Conservation (phyloP, 2,797 vertebrate species). For the Sebastes jordani region DNA sequence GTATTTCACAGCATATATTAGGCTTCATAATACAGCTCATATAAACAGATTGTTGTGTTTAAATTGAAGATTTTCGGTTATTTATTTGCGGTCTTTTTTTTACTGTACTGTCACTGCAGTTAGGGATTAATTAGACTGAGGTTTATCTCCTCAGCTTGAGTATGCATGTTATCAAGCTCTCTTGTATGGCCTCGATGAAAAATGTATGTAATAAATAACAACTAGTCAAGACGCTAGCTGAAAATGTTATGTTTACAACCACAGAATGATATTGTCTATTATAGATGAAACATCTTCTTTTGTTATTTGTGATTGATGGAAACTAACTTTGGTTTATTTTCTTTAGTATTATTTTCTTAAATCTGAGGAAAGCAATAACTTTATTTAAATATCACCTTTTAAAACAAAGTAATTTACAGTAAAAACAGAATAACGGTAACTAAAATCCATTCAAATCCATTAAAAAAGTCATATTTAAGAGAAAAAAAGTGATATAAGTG, state of each 20-base stretch:
- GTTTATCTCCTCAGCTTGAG: too few relatives aligned
- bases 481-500: too few relatives aligned
- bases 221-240: background rate
- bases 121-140: too few relatives aligned
- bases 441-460: background rate
- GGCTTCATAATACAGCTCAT: background rate
- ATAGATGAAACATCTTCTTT: background rate
- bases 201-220: too few relatives aligned
- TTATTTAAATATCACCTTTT: background rate
- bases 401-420: background rate
- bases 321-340: background rate
- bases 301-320: background rate
- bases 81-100: background rate
- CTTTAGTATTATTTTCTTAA: background rate
- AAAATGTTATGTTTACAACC: background rate
- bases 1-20: background rate
- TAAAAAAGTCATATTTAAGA: too few relatives aligned
- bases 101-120: fast-evolving
- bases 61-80: background rate
- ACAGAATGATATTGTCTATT: background rate
- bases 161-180: too few relatives aligned
- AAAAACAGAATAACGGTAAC: background rate
- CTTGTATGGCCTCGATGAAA: too few relatives aligned
- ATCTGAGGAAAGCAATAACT: background rate
- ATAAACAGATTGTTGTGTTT: background rate